Base-by-base conservation (phyloP, 2,888 invertebrate species). In the Agonopterix arenella region DNA sequence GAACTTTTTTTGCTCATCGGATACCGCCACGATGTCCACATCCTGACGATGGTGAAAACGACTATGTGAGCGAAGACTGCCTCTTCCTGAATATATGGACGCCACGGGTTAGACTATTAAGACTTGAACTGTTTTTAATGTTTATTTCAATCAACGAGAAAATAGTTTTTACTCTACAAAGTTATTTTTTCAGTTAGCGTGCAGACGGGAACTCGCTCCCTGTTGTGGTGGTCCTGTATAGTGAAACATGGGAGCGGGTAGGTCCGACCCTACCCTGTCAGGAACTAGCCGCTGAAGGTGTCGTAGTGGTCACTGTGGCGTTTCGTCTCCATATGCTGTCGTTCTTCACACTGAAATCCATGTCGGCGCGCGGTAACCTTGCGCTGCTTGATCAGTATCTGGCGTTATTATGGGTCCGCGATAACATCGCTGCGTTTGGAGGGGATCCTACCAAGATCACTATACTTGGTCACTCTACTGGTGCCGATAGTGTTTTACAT, bases 41-140 rank as follows among this genome's bases (percentile, higher is more conserved):
- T 70, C 73, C 90, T 45, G 71, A 56, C 40, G 75, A 72, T 52
- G 62, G 66, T 46, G 70, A 63, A 49, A 73, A 63, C 42, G 73
- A 73, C 38, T 81, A 66, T 61, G 76, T 62, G 68, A 91, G 84
- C 55, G 96, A 97, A 85, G 96, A 98, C 78, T 98, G 98, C 68
- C 90, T 98, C n/a, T 96, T 93, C 71, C 81, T 98, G 47, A 97
- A 97, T 70, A 93, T 98, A 56, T 98, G 97, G 96, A 93, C 94
- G 2, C 95, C 97, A 45, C 92, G 93, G 90, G 94, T 93, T 62
- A 58, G 66, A 52, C 46, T 46, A 38, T 46, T 2, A 11, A 7
- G 28, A 28, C 28, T 28, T 28, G 5, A 28, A 28, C 28, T 28
- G 28, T 28, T 28, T 28, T 28, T 5, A 18, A 28, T 28, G 0